These are phyloP conservation scores for Progne subis DNA, from an alignment of 2,113 vertebrate genomes.

Conservation along the genomic window DNA sequence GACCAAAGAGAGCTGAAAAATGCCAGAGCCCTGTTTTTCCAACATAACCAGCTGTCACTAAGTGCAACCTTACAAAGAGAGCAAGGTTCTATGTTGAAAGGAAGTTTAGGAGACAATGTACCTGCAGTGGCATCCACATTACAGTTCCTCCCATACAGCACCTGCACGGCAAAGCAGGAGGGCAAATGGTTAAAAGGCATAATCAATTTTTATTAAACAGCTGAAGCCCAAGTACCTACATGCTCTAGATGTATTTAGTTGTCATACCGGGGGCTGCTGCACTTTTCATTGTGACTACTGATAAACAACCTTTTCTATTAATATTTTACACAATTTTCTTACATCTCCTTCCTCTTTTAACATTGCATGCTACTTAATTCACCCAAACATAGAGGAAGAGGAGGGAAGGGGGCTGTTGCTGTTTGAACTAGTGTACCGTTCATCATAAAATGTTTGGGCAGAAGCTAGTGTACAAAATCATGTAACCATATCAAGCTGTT, in stretches of 20 bases:
- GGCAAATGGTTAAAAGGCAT: background rate
- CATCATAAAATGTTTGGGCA: background rate
- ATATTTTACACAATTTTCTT: background rate
- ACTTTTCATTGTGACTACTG: background rate
- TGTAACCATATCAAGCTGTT: background rate
- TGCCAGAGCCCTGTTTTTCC: background rate
- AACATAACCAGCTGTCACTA: background rate
- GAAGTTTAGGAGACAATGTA: background rate
- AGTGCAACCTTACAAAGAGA: background rate
- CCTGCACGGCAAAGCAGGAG: background rate
- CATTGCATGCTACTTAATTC: background rate
- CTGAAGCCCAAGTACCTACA: background rate
- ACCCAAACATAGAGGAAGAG: background rate
- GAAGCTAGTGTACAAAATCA: background rate
- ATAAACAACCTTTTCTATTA: background rate
- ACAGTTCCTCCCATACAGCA: background rate
- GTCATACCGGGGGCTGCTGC: background rate
- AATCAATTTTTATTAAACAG: background rate
- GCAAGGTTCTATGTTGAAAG: background rate
- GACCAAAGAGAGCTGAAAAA: background rate
- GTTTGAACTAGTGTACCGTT: background rate
- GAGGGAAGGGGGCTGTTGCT: background rate
- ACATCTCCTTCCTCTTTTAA: background rate
- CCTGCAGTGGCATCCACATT: background rate
- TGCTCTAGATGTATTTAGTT: background rate